phyloP scores from a whole-genome alignment of 1,140 invertebrate species.

The Catajapyx aquilonaris region DNA sequence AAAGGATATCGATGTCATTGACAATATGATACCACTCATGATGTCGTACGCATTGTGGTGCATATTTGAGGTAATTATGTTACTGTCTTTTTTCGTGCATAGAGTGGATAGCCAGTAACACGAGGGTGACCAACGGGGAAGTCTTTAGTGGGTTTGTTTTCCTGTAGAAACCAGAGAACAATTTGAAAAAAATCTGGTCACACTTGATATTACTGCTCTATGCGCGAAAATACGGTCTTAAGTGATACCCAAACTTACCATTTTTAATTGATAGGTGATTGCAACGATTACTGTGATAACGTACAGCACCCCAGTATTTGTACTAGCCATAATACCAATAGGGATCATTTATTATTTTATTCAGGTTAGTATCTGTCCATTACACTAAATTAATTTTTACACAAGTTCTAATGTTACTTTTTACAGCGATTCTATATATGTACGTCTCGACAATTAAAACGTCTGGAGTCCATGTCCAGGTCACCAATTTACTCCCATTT shows the following conservation, averaged over 20 bases:
- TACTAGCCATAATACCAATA: constrained; percentile 62
- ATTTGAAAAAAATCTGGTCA: no score
- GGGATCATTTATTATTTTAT: constrained; percentile 73
- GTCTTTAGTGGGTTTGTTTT: no score
- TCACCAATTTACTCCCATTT: constrained; percentile 45
- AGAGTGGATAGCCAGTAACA: no score
- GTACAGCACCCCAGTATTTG: constrained; percentile 68
- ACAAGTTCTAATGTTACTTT: neutral
- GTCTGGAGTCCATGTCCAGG: constrained; percentile 34
- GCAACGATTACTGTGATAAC: constrained; percentile 77
- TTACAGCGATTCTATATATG: constrained; percentile 33
- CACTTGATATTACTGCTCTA: no score
- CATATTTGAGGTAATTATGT: constrained; percentile 8
- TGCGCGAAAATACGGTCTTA: no score
- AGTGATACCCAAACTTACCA: no score
- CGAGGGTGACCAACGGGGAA: no score
- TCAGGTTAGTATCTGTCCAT: constrained; percentile 27
- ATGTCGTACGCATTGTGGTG: constrained; percentile 9
- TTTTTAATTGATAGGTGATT: constrained; percentile 56
- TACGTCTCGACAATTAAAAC: constrained; percentile 36
- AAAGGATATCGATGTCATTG: constrained; percentile 14
- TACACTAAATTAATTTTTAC: constrained; percentile 1
- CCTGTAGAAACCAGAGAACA: no score
- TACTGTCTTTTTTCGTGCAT: no score
- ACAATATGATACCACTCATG: constrained; percentile 24